Evolutionary conservation across 2,113 vertebrate genomes (phyloP), one percentile per base, ranked within the genome.

Genomic region (Phaethornis superciliosus): DNA sequence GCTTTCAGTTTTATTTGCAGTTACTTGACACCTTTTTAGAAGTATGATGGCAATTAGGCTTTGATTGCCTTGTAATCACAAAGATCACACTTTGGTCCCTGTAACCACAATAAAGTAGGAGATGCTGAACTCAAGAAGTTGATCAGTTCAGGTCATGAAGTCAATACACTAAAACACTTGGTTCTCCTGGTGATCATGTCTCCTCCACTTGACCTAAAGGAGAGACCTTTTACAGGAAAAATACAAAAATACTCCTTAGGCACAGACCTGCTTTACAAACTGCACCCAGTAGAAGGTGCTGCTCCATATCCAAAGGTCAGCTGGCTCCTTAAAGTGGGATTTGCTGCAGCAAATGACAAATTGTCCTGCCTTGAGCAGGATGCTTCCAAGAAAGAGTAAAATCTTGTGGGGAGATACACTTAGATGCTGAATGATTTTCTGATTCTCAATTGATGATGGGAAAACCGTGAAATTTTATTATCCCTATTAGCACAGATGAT

Each of bases 401-500:
- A 30, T 15, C 46, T 70, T 70, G 18, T 40, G 47, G 79, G 76
- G 85, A 93, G 70, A 51, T 46, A 46, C 27, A n/a, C 19, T 17
- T 21, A 56, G 55, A 35, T 60, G 60, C 32, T 4, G n/a, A 13
- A 33, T 76, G 7, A 35, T 82, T 85, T 89, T 28, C 23, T 59
- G 37, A 85, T 90, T 42, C 90, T 83, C 83, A 90, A 15, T 60
- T 63, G 71, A 81, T 70, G 52, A 42, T 70, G 28, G 47, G 64
- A 70, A 85, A 86, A 90, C 70, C 9, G 58, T 81, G 87, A 79
- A 83, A 91, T 85, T 30, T 64, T 16, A 90, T 90, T 88, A 92
- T 17, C 64, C 40, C 60, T 89, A 81, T 92, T 90, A 95, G 88
- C 82, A 88, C 60, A 90, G 86, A 78, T 44, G 77, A 82, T 74